phyloP scores from a whole-genome alignment of 2,797 vertebrate species.

The Myiothlypis coronata region DNA sequence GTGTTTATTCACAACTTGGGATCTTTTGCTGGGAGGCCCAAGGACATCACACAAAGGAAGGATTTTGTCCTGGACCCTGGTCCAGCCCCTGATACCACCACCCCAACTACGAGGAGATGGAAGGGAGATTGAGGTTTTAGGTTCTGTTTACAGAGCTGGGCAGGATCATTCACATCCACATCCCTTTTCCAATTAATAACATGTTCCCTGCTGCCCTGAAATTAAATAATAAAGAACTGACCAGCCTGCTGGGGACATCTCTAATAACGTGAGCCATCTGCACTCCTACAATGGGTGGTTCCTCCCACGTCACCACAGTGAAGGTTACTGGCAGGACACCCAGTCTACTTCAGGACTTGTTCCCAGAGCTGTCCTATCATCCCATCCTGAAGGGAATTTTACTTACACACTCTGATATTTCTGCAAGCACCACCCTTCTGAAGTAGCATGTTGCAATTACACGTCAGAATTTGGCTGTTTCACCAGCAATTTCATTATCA shows the following conservation, averaged over 20 bases:
- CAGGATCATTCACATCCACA: not conserved
- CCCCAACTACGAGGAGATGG: not conserved
- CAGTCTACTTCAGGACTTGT: not conserved
- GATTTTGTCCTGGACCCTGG: not conserved
- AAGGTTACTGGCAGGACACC: conserved; percentile 46
- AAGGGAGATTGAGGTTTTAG: not conserved
- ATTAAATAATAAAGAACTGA: not conserved
- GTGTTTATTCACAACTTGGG: not conserved
- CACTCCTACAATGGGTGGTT: not conserved
- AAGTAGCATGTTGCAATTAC: not conserved
- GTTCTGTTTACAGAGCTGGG: not conserved
- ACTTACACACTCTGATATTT: not conserved
- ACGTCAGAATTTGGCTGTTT: not conserved
- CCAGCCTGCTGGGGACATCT: not conserved
- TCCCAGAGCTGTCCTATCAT: conserved; percentile 5
- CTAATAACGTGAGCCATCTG: not conserved
- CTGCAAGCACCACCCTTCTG: conserved; percentile 36
- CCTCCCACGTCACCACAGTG: not conserved
- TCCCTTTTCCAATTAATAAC: not conserved
- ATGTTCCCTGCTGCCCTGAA: not conserved
- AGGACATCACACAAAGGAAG: not conserved
- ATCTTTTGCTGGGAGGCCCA: not conserved
- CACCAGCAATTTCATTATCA: not conserved
- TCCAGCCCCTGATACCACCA: not conserved
- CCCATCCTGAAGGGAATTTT: not conserved